Conservation (phyloP, 2,888 invertebrate species). For the Hylaea fasciaria region DNA sequence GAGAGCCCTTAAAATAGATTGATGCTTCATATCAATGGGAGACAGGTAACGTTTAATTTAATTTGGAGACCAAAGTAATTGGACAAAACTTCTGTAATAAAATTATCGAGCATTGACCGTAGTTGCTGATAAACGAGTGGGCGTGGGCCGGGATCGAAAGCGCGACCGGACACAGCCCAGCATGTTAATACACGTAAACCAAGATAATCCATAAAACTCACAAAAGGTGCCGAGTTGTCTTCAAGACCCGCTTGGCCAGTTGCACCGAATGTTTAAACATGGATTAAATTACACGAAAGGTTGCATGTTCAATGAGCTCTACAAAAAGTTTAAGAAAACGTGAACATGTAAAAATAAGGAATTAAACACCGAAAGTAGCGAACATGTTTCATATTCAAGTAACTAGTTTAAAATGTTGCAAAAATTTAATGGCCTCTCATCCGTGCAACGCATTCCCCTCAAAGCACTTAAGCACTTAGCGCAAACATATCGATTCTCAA, state of each 20-base stretch:
- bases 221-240: slow-evolving; percentile 83
- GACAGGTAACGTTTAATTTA: slow-evolving; percentile 81
- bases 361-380: not conserved
- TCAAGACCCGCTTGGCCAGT: slow-evolving; percentile 60
- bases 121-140: slow-evolving; percentile 69
- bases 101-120: slow-evolving; percentile 82
- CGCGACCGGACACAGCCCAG: slow-evolving; percentile 74
- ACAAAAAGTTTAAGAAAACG: too few species aligned
- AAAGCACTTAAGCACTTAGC: slow-evolving; percentile 83
- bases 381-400: slow-evolving; percentile 33
- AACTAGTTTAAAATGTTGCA: slow-evolving; percentile 67
- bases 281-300: slow-evolving; percentile 38
- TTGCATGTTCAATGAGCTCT: not conserved
- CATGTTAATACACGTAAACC: slow-evolving; percentile 80
- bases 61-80: slow-evolving; percentile 80
- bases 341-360: not conserved
- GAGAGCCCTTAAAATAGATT: slow-evolving; percentile 50
- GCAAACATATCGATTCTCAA: slow-evolving; percentile 82
- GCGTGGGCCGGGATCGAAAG: slow-evolving; percentile 56
- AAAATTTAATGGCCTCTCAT: slow-evolving; percentile 60
- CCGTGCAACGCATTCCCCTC: slow-evolving; percentile 76
- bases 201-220: slow-evolving; percentile 81
- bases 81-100: slow-evolving; percentile 84
- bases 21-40: slow-evolving; percentile 67
- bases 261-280: slow-evolving; percentile 48